A percentile compares a stretch with the other conserved stretches of the same genome.
Conservation (phyloP, 2,797 vertebrate genomes). For the Scolopax bukidnonensis region DNA sequence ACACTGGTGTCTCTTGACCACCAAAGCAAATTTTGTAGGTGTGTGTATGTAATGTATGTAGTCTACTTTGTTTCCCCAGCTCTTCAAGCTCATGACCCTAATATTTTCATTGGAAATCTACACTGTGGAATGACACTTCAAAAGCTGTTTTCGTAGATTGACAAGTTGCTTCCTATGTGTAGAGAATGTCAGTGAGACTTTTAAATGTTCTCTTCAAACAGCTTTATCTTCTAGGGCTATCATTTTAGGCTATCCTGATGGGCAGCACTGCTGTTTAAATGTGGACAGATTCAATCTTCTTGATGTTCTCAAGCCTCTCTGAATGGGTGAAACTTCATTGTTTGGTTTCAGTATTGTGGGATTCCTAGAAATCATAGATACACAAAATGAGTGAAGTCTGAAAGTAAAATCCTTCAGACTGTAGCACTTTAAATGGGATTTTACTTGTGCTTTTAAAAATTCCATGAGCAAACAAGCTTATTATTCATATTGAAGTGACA, state of each 20-base stretch:
- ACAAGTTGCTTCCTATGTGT: fast-evolving
- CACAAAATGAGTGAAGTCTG: background rate
- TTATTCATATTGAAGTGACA: background rate
- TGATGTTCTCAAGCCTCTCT: background rate
- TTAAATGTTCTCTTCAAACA: background rate
- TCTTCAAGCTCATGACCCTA: background rate
- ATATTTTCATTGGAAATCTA: background rate
- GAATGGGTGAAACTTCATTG: background rate
- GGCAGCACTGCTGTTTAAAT: background rate
- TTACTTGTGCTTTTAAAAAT: background rate
- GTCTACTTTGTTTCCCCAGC: background rate
- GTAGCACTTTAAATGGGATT: background rate
- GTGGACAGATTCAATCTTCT: background rate
- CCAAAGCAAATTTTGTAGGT: background rate
- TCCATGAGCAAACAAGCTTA: background rate
- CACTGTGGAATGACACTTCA: background rate
- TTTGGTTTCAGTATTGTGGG: background rate
- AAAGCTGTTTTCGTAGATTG: background rate
- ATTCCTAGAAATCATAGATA: background rate
- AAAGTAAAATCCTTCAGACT: background rate
- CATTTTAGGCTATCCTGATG: background rate
- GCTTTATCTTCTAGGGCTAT: background rate
- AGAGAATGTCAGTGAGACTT: background rate
- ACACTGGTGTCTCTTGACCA: background rate
- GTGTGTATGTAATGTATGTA: background rate